Conservation (phyloP, 2,888 invertebrate species). For the Apomyelois bistriatella region DNA sequence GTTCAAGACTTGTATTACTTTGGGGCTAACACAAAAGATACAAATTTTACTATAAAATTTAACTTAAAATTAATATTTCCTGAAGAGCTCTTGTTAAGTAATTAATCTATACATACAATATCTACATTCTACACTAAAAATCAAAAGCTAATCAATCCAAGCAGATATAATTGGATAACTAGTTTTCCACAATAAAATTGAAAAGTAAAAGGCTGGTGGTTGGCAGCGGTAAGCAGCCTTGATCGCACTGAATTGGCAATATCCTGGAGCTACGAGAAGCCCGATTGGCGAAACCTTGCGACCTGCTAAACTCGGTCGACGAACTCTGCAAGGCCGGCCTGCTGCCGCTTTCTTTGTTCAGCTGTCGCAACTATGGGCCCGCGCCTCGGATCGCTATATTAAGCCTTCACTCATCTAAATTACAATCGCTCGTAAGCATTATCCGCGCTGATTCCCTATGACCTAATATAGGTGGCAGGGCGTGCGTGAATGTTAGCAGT, state of each 20-base stretch:
- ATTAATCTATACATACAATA: no score
- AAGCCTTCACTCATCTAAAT: constrained; percentile 70
- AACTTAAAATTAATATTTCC: no score
- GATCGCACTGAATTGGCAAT: constrained; percentile 77
- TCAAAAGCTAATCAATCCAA: no score
- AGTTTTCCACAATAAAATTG: constrained; percentile 46
- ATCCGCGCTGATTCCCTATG: constrained; percentile 14
- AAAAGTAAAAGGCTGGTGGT: constrained; percentile 68
- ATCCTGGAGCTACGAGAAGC: constrained; percentile 77
- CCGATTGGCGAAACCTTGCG: constrained; percentile 79
- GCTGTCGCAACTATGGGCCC: constrained; percentile 65
- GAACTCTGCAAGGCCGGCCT: constrained; percentile 74
- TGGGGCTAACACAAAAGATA: no score
- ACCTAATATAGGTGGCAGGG: constrained; percentile 16
- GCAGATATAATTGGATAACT: constrained; percentile 13
- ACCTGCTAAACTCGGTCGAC: constrained; percentile 77
- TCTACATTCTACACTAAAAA: no score
- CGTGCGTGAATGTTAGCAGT: not conserved
- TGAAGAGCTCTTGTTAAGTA: no score
- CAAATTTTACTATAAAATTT: no score
- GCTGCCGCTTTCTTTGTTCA: constrained; percentile 77
- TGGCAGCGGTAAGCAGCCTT: constrained; percentile 62
- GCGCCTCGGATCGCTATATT: constrained; percentile 69
- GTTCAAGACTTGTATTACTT: no score
- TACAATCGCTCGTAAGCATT: constrained; percentile 32